A percentile compares a stretch with the other conserved stretches of the same genome.
Conservation (phyloP, 2,888 invertebrate genomes). For the Terebella lapidaria region DNA sequence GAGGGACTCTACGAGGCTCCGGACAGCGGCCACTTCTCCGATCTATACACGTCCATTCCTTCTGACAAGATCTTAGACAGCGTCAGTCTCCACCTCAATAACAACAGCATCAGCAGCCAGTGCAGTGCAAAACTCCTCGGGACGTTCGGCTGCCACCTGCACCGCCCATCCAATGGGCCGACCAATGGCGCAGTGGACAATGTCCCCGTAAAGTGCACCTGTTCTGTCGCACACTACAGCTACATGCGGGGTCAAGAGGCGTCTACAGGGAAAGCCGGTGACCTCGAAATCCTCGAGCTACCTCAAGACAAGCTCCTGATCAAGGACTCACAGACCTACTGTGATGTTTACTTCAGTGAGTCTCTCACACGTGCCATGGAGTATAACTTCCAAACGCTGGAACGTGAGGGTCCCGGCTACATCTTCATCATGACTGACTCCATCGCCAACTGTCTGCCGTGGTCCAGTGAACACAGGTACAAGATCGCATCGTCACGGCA, state of each 20-base stretch:
- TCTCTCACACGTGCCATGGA: conserved; percentile 12
- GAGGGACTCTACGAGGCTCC: conserved; percentile 4
- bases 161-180: background rate
- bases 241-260: too few relatives aligned
- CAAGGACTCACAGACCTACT: background rate
- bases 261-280: background rate
- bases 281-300: background rate
- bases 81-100: background rate
- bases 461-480: conserved; percentile 21
- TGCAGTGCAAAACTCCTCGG: background rate
- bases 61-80: conserved; percentile 4
- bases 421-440: conserved; percentile 24
- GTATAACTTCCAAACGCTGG: conserved; percentile 16
- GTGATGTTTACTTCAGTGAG: background rate
- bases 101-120: background rate
- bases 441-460: conserved; percentile 11
- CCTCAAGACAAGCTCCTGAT: background rate
- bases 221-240: conserved; percentile 9
- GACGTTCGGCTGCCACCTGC: background rate
- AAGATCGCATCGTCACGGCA: conserved; percentile 23
- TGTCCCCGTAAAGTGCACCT: conserved; percentile 5
- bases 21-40: conserved; percentile 14
- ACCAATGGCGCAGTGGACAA: background rate
- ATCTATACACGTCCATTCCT: conserved; percentile 11
- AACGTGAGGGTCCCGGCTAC: conserved; percentile 23